These are phyloP conservation scores for Orchesella flavescens DNA, from an alignment of 2,888 invertebrate genomes.

Conservation along the genomic window DNA sequence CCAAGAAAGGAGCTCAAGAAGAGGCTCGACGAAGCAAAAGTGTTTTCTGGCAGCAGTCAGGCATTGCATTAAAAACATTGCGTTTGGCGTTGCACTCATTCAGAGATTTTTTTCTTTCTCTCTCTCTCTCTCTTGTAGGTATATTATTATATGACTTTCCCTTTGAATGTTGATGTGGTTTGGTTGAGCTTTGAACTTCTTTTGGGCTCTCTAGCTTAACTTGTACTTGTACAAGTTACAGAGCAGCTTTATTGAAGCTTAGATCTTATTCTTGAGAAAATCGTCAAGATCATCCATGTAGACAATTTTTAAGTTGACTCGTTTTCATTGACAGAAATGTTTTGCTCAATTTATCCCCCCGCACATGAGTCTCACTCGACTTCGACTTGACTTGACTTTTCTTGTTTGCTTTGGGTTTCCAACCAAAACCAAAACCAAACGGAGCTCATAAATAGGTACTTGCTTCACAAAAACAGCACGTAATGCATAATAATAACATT, in stretches of 20 bases:
- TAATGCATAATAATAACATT: conserved; percentile 41
- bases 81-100: conserved; percentile 46
- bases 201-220: too few species aligned
- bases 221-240: not conserved
- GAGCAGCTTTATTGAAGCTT: too few species aligned
- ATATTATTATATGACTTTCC: conserved; percentile 35
- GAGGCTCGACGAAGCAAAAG: conserved; percentile 57
- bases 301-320: conserved; percentile 42
- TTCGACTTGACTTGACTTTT: not conserved
- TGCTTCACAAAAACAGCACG: conserved; percentile 21
- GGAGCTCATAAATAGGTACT: too few species aligned
- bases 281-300: conserved; percentile 40
- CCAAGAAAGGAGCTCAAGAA: conserved; percentile 16
- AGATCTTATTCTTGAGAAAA: conserved; percentile 16
- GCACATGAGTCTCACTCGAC: conserved; percentile 20
- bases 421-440: too few species aligned
- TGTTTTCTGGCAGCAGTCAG: conserved; percentile 60
- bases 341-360: conserved; percentile 43
- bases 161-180: not conserved
- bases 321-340: conserved; percentile 48
- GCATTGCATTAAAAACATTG: conserved; percentile 59
- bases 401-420: too few species aligned
- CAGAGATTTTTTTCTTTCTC: conserved; percentile 10
- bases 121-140: conserved; percentile 8
- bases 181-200: not conserved